Evolutionary conservation across 2,888 invertebrate genomes (phyloP), one percentile per base, ranked within the genome.

Genomic region (Lampropteryx suffumata): DNA sequence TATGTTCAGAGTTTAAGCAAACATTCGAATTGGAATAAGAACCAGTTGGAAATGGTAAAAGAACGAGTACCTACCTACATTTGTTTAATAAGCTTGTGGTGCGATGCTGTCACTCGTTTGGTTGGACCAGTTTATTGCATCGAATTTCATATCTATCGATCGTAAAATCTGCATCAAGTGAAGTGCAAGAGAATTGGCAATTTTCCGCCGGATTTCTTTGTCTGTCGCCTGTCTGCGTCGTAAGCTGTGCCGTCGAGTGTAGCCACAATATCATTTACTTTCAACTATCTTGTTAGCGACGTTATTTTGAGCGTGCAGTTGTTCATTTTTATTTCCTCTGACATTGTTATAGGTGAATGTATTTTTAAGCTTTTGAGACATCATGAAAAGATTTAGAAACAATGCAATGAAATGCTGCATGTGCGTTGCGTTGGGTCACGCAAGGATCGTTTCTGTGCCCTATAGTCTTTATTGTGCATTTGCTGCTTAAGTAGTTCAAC

Each of bases 201-300:
- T 43, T 37, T 30, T 52, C 50, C 54, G 40, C 43, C 45, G 49
- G 47, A 64, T 53, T 48, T 56, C 59, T 62, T 65, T 61, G 72
- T 75, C 74, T 76, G 64, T 67, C 67, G 65, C 62, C 57, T 52
- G 75, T 75, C 75, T 75, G 58, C 59, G 33, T 11, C 28, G 37
- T 33, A 7, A 24, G 1, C 4, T 24, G 1, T 24, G 3, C 24
- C 24, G 6, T 24, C 24, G 6, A 24, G 24, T 6, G 24, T 24
- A 40, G 37, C 11, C 42, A 34, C 44, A 35, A 48, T 51, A 55
- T 51, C 48, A 55, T 48, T 51, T 55, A 51, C 55, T 55, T 44
- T 55, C 48, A 44, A 34, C 32, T 9, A 37, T 37, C 51, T 55
- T 37, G 50, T 50, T 41, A 55, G 44, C 47, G 10, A 30, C 27